Evolutionary conservation across 2,888 invertebrate genomes (phyloP).

Genomic region (Pinctada fucata): DNA sequence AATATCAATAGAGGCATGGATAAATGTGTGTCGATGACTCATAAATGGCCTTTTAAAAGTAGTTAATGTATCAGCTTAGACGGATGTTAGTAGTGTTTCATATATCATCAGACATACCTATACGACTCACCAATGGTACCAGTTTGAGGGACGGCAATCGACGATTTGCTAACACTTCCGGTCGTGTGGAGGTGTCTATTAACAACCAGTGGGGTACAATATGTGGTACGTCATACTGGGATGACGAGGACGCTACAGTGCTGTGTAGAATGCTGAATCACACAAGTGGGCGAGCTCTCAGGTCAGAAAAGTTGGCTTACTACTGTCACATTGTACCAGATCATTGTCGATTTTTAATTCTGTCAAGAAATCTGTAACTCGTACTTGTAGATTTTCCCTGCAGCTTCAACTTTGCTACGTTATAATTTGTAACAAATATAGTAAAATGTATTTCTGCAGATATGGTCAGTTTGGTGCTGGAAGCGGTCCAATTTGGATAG

Average conservation of each 20-base stretch:
- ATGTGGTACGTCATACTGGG: conserved; percentile 85
- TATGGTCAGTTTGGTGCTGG: conserved; percentile 62
- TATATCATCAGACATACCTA: conserved; percentile 24
- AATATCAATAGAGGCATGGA: no score
- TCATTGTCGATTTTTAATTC: no score
- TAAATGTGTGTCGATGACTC: no score
- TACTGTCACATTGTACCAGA: no score
- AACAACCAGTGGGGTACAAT: conserved; percentile 84
- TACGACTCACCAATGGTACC: conserved; percentile 38
- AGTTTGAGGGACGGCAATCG: conserved; percentile 19
- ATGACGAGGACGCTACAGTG: conserved; percentile 82
- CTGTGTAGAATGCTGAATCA: conserved; percentile 63
- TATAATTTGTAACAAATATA: no score
- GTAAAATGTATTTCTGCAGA: neutral
- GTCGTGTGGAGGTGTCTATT: conserved; percentile 83
- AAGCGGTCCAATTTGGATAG: conserved; percentile 71
- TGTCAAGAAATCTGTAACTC: no score
- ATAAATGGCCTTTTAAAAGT: no score
- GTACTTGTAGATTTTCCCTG: no score
- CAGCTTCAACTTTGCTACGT: no score
- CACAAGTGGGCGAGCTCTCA: conserved; percentile 58
- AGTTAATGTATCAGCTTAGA: no score
- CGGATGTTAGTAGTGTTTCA: no score
- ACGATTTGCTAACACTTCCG: conserved; percentile 40
- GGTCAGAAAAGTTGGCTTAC: neutral